These are phyloP conservation scores for Holothuria glaberrima DNA, from an alignment of 35 echinoderm and acorn worm species.

Conservation along the genomic window DNA sequence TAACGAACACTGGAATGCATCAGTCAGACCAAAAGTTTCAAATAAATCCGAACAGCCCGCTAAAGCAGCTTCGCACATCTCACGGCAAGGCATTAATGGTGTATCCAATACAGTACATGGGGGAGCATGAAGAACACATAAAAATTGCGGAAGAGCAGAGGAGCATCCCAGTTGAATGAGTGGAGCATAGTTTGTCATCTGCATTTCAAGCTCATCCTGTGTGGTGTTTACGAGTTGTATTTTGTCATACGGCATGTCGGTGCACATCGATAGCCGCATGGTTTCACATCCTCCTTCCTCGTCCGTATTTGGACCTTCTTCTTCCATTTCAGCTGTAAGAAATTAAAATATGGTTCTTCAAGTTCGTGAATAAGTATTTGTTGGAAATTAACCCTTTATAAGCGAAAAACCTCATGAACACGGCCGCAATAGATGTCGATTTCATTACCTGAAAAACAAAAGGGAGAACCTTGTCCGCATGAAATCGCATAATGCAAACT, in stretches of 20 bases:
- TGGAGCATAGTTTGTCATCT: constrained; percentile 13
- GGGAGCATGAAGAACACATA: constrained; percentile 18
- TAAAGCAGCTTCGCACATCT: constrained; percentile 17
- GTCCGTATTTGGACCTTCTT: too few relatives aligned
- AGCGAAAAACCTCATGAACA: too few relatives aligned
- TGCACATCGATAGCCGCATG: not conserved
- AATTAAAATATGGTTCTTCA: not conserved
- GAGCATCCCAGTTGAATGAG: constrained; percentile 18
- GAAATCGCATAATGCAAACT: too few relatives aligned
- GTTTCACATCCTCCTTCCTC: not conserved
- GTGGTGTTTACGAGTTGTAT: not conserved
- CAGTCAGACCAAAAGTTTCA: not conserved
- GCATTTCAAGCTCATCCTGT: constrained; percentile 9
- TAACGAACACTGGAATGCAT: not conserved
- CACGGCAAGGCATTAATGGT: not conserved
- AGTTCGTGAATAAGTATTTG: too few relatives aligned
- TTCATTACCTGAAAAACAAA: too few relatives aligned
- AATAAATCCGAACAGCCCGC: not conserved
- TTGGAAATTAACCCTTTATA: too few relatives aligned
- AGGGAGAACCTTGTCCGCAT: too few relatives aligned
- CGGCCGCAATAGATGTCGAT: too few relatives aligned
- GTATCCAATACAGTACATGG: not conserved
- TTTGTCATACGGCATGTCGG: constrained; percentile 29
- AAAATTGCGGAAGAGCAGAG: not conserved
- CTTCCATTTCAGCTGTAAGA: not conserved